These are phyloP conservation scores for Onthophagus taurus DNA, from an alignment of 1,140 invertebrate genomes.

Conservation along the genomic window DNA sequence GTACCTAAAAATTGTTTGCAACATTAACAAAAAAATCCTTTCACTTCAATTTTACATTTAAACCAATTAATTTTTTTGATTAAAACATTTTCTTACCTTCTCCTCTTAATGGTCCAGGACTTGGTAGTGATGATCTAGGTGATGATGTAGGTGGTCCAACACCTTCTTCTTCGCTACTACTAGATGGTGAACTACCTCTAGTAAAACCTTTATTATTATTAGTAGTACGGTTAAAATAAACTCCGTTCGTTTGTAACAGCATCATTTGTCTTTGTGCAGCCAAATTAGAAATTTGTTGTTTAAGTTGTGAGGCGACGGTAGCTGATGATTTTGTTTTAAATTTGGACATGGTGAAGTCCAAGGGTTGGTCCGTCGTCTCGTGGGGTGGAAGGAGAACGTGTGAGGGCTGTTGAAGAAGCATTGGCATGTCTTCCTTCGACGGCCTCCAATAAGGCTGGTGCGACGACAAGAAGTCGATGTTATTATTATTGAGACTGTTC, in stretches of 20 bases:
- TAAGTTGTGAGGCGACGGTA: conserved; percentile 29
- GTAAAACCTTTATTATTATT: conserved; percentile 36
- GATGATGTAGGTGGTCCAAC: conserved; percentile 31
- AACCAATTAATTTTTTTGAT: too few relatives aligned
- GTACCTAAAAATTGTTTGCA: too few relatives aligned
- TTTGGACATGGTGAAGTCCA: conserved; percentile 42
- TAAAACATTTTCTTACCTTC: conserved; percentile 36
- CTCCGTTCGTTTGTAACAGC: conserved; percentile 33
- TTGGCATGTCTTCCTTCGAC: conserved; percentile 33
- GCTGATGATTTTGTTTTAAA: conserved; percentile 34
- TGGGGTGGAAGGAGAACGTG: conserved; percentile 30
- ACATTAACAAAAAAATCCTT: too few relatives aligned
- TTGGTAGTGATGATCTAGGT: conserved; percentile 30
- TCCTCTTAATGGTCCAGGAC: conserved; percentile 22
- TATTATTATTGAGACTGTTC: conserved; percentile 34
- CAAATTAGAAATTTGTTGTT: conserved; percentile 30
- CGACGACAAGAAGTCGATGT: conserved; percentile 30
- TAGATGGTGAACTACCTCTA: conserved; percentile 29
- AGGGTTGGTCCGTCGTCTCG: conserved; percentile 35
- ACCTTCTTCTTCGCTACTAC: conserved; percentile 33
- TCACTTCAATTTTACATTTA: too few relatives aligned
- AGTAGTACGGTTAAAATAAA: conserved; percentile 32
- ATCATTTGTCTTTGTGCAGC: conserved; percentile 34
- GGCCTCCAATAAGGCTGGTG: conserved; percentile 26
- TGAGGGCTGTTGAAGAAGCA: conserved; percentile 36